Percentiles rank a stretch among this genome's conserved stretches.
These are phyloP conservation scores for Meteorus colon DNA, from an alignment of 2,888 invertebrate genomes.

Conservation along the genomic window DNA sequence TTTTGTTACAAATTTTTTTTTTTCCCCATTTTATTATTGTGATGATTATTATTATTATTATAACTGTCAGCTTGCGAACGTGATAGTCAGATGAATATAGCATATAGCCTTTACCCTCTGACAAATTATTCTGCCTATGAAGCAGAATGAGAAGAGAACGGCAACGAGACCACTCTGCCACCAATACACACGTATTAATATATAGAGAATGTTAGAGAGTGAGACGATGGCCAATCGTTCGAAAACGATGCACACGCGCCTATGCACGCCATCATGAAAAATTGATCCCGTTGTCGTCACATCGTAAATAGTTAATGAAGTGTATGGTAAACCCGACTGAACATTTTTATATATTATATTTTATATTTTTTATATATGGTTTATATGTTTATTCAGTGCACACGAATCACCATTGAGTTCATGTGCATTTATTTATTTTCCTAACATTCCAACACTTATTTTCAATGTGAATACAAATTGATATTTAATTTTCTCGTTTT, in stretches of 20 bases:
- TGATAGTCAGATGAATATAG: constrained; percentile 27
- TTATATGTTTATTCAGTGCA: not conserved
- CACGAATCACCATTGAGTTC: constrained; percentile 43
- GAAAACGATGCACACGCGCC: constrained; percentile 7
- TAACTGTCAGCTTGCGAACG: constrained; percentile 52
- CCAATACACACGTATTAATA: constrained; percentile 32
- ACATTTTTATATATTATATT: constrained; percentile 24
- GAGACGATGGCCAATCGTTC: not conserved
- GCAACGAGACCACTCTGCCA: constrained; percentile 35
- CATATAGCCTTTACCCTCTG: constrained; percentile 38
- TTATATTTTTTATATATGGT: not conserved
- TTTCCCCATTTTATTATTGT: constrained; percentile 26
- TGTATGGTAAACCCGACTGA: constrained; percentile 50
- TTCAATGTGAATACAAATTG: not conserved
- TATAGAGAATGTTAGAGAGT: constrained; percentile 39
- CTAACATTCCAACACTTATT: not conserved
- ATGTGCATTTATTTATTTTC: constrained; percentile 38
- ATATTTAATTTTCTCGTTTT: no score
- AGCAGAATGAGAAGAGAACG: constrained; percentile 53
- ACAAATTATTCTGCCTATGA: constrained; percentile 56
- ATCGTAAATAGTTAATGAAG: constrained; percentile 66
- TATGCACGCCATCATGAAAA: constrained; percentile 50
- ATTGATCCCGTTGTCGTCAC: constrained; percentile 63
- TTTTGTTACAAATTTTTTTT: not conserved
- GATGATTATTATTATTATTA: constrained; percentile 44